phyloP scores from a whole-genome alignment of 1,140 invertebrate species.

The Lucilia sericata region DNA sequence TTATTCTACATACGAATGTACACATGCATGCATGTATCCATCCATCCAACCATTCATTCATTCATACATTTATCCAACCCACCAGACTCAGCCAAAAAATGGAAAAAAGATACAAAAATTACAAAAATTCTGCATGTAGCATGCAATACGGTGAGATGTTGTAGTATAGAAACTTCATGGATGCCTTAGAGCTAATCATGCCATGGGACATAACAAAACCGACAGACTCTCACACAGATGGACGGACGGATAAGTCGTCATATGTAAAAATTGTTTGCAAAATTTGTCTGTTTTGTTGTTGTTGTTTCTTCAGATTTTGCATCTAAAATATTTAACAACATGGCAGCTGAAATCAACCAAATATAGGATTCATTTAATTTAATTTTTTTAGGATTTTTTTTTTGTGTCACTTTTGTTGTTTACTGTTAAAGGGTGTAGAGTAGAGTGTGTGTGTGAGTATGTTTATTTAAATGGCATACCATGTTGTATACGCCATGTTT shows the following conservation, averaged over 20 bases:
- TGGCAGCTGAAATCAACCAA: constrained; percentile 38
- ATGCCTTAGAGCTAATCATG: constrained; percentile 40
- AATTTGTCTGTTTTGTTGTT: constrained; percentile 11
- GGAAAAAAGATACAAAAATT: background rate
- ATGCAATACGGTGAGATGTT: constrained; percentile 27
- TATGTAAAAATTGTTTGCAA: background rate
- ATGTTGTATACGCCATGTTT: background rate
- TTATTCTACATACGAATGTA: background rate
- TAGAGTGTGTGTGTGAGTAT: background rate
- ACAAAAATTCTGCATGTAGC: constrained; percentile 18
- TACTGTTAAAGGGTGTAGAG: background rate
- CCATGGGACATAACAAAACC: constrained; percentile 16
- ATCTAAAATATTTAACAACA: constrained; percentile 28
- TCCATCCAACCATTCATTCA: constrained; percentile 1
- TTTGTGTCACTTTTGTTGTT: background rate
- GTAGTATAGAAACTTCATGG: constrained; percentile 36
- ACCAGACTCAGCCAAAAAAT: constrained; percentile 6
- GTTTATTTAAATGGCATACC: background rate
- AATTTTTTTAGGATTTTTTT: background rate
- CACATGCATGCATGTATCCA: constrained; percentile 15
- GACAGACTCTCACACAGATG: background rate
- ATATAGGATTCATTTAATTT: constrained; percentile 34
- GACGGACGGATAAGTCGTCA: constrained; percentile 23
- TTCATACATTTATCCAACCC: background rate
- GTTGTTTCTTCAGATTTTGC: no score